Percentiles rank a stretch among this genome's conserved stretches.
Evolutionary conservation across 1,140 invertebrate species (phyloP).

Genomic region (Drosophila lacteicornis): DNA sequence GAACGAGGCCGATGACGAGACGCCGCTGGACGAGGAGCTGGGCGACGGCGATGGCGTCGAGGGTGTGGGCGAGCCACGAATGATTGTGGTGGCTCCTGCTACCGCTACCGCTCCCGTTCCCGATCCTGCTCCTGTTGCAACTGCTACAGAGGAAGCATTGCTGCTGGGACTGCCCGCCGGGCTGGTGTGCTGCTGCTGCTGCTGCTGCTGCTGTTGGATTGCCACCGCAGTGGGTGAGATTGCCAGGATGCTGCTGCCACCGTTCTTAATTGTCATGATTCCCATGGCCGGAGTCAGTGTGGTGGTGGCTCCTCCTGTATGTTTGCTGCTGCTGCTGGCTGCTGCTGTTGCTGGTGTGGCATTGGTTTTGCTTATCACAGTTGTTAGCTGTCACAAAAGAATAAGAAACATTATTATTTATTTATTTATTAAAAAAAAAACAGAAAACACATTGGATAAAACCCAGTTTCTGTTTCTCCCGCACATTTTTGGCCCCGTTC

Average conservation of each 20-base stretch:
- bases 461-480: too few species aligned
- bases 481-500: neutral
- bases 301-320: slow-evolving; percentile 23
- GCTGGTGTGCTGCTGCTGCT: slow-evolving; percentile 41
- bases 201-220: slow-evolving; percentile 27
- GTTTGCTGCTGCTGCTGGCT: slow-evolving; percentile 17
- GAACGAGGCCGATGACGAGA: slow-evolving; percentile 77
- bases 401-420: neutral
- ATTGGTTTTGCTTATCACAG: slow-evolving; percentile 72
- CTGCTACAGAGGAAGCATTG: slow-evolving; percentile 12
- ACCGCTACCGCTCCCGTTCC: neutral
- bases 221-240: slow-evolving; percentile 38
- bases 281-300: slow-evolving; percentile 46
- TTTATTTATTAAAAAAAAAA: too few species aligned
- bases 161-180: slow-evolving; percentile 62
- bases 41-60: slow-evolving; percentile 82
- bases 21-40: slow-evolving; percentile 76
- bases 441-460: too few species aligned
- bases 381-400: slow-evolving; percentile 36
- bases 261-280: slow-evolving; percentile 53
- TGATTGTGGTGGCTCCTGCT: slow-evolving; percentile 44
- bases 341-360: slow-evolving; percentile 40
- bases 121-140: neutral
- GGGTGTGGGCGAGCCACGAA: slow-evolving; percentile 79
- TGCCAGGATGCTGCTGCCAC: slow-evolving; percentile 28